Base-by-base conservation (phyloP, 2,888 invertebrate species). In the Dichetophora obliterata region DNA sequence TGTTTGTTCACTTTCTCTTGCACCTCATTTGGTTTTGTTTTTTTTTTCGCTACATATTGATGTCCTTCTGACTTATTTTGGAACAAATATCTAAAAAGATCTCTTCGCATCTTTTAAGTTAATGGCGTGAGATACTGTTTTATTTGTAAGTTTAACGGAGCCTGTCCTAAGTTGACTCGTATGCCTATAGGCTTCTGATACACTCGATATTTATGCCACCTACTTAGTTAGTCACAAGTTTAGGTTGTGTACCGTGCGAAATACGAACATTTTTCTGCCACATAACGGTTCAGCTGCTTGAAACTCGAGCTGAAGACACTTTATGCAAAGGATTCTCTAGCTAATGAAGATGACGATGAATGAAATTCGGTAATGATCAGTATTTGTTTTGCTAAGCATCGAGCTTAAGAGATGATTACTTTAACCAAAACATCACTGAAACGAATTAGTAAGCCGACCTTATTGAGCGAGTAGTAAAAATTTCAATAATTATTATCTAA, bases 111-210 rank as follows among this genome's bases (percentile, higher is more conserved):
- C 24, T 22, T 19, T 22, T 14, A 27, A 27, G 16, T 68, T 19
- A 68, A 48, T 68, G 71, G 71, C 71, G 71, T 65, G 74, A 73
- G 63, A 63, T 73, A 24, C 50, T 69, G 24, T 61, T 22, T 61
- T 27, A 73, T 48, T 70, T 59, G 57, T 57, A 34, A 37, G 54
- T 43, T 57, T 59, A 50, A 24, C 11, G 22, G 48, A 59, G 37
- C 34, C 34, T 27, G 37, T 34, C 43, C 59, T 57, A 14, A 43
- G 59, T 24, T 37, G 59, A 59, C 59, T 37, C 37, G 22, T 43
- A 50, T 63, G 63, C 22, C 61, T 16, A 43, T 34, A 31, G 61
- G 11, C 19, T 31, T 27, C 43, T 43, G 50, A 48, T 73, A 61
- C 19, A 11, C 19, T 48, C 43, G 34, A 57, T 22, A 73, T 61